Base-by-base conservation (phyloP, 2,888 invertebrate genomes). In the Drosophila subquinaria region DNA sequence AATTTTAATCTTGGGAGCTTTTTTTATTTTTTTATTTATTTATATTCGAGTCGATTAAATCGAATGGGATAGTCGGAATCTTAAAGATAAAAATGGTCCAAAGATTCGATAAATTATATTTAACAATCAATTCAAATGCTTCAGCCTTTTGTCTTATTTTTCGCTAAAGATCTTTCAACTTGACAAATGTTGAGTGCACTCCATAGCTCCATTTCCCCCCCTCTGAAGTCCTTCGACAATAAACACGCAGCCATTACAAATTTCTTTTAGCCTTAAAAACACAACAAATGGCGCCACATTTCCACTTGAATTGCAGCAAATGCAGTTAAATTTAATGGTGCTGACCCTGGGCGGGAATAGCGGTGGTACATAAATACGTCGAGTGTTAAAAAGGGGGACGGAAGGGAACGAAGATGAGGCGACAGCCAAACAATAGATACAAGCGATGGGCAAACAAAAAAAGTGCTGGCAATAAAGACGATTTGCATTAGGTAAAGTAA, bases 401-500 rank as follows among this genome's bases (percentile, higher is more conserved):
- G 43, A 11, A 23, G 42, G 5, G 53, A 30, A 1, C 4, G n/a
- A 11, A 11, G 11, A 11, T 11, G 11, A 8, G 23, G 23, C 13
- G 36, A 55, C 51, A 60, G 61, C 45, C 59, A 56, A 69, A 63
- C 76, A 73, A 77, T 73, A 59, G 73, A 76, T 48, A 50, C 60
- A 68, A 38, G 56, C 50, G 45, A 35, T 35, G 51, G 40, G 52
- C 52, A 51, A 42, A 55, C 42, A 51, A 74, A 81, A 81, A 67
- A 79, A 76, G 65, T 76, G 76, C 76, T 70, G 36, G 57, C 47
- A 84, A 83, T 78, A 80, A 84, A 70, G 70, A 50, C 80, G 88
- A 87, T 85, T 85, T 85, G 84, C 88, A 80, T 87, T 85, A 60
- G 69, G 69, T 75, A 73, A 72, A 82, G 56, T 79, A 87, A 76